phyloP scores from a whole-genome alignment of 2,888 invertebrate genomes.

The Spisula solida region DNA sequence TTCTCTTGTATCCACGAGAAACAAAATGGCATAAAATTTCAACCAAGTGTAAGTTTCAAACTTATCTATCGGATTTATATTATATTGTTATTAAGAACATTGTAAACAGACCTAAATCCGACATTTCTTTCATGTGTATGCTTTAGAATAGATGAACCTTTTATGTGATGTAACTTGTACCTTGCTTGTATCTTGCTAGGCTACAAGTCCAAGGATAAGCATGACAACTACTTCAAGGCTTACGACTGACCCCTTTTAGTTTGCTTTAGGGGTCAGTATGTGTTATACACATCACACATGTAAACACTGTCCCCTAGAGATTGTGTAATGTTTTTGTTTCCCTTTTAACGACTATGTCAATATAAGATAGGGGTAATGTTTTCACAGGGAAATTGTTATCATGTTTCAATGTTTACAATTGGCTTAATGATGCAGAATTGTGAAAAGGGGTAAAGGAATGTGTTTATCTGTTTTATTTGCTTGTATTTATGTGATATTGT shows the following conservation, averaged over 20 bases:
- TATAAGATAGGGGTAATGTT: slow-evolving; percentile 39
- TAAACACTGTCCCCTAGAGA: slow-evolving; percentile 30
- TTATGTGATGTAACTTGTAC: background rate
- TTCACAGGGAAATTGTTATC: slow-evolving; percentile 31
- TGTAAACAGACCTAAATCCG: background rate
- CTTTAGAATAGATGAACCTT: background rate
- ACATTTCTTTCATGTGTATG: background rate
- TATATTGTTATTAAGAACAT: background rate
- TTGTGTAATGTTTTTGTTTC: slow-evolving; percentile 43
- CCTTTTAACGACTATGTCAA: slow-evolving; percentile 23
- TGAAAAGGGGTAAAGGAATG: background rate
- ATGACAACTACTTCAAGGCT: background rate
- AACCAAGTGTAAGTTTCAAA: background rate
- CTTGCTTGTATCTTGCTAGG: background rate
- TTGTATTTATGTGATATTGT: slow-evolving; percentile 15
- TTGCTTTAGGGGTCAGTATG: background rate
- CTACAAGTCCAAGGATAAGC: background rate
- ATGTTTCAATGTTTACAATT: slow-evolving; percentile 30
- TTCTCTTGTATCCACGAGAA: no score
- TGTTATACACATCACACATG: background rate
- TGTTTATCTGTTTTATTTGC: slow-evolving; percentile 11
- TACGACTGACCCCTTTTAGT: background rate
- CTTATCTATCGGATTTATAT: background rate
- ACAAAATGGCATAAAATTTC: no score
- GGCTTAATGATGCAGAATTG: background rate